These are phyloP conservation scores for Bombus waltoni DNA, from an alignment of 1,140 invertebrate genomes.

Conservation along the genomic window DNA sequence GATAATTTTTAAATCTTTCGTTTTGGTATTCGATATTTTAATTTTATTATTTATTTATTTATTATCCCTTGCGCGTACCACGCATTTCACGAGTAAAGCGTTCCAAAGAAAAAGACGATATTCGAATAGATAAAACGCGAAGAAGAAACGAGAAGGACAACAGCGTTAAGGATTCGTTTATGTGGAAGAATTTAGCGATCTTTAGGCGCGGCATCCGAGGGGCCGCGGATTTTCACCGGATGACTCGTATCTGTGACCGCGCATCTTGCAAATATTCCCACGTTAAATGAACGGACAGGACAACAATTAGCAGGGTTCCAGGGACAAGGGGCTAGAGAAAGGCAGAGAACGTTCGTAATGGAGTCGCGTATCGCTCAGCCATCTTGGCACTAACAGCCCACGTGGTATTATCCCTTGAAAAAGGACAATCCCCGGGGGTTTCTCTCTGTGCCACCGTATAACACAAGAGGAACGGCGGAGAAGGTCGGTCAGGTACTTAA, in stretches of 20 bases:
- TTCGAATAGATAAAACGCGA: no score
- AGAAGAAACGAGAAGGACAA: no score
- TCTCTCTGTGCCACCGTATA: not conserved
- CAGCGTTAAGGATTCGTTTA: no score
- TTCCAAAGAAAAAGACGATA: no score
- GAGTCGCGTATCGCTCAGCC: conserved; percentile 61
- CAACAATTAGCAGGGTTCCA: conserved; percentile 64
- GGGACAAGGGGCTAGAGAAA: conserved; percentile 32
- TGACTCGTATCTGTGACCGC: conserved; percentile 36
- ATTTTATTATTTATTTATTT: no score
- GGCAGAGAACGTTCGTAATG: conserved; percentile 48
- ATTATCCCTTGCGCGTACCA: no score
- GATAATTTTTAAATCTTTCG: no score
- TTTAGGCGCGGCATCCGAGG: no score
- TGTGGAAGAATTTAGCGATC: no score
- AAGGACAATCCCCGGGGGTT: conserved; percentile 54
- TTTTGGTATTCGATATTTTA: no score
- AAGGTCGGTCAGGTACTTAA: conserved; percentile 41
- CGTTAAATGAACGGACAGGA: conserved; percentile 48
- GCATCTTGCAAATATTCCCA: conserved; percentile 56
- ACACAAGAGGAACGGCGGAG: not conserved
- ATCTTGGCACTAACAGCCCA: conserved; percentile 67
- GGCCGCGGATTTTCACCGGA: not conserved
- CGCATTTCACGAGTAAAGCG: no score
- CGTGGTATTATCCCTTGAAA: conserved; percentile 60